Evolutionary conservation across 2,888 invertebrate species (phyloP).

Genomic region (Pharmacophagus antenor): DNA sequence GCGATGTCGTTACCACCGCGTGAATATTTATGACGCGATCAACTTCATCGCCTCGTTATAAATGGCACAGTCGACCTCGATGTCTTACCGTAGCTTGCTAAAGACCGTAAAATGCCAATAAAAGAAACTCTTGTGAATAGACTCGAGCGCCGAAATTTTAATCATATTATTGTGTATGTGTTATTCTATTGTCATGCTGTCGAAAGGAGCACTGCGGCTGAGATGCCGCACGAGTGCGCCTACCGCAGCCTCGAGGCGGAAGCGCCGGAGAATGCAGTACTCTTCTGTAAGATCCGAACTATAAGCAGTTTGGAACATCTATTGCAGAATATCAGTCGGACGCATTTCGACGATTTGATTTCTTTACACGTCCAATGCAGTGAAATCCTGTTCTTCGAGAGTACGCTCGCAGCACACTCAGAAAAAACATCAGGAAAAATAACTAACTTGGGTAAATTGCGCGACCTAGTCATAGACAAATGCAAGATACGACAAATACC

Average conservation of each 20-base stretch:
- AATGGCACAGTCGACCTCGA: constrained; percentile 71
- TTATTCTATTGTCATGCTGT: constrained; percentile 72
- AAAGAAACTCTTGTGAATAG: constrained; percentile 68
- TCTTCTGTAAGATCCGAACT: constrained; percentile 86
- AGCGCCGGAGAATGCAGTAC: constrained; percentile 78
- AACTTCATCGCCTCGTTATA: constrained; percentile 63
- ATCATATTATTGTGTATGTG: constrained; percentile 75
- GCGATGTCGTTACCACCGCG: constrained; percentile 68
- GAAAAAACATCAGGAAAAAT: constrained; percentile 74
- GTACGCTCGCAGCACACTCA: constrained; percentile 80
- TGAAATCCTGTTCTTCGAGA: constrained; percentile 87
- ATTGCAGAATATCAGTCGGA: constrained; percentile 84
- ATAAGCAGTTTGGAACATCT: constrained; percentile 85
- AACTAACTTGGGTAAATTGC: constrained; percentile 82
- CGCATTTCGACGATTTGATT: constrained; percentile 84
- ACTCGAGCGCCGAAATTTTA: constrained; percentile 74
- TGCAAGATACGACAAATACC: constrained; percentile 90
- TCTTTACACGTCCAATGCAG: constrained; percentile 86
- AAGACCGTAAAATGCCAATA: constrained; percentile 76
- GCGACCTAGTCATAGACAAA: constrained; percentile 86
- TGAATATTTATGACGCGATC: constrained; percentile 76
- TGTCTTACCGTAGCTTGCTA: constrained; percentile 57
- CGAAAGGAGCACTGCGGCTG: constrained; percentile 64
- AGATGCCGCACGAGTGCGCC: constrained; percentile 85
- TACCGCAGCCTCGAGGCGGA: constrained; percentile 83